Evolutionary conservation across 2,113 vertebrate genomes (phyloP).

Genomic region (Stomatorhinus ivindoensis): DNA sequence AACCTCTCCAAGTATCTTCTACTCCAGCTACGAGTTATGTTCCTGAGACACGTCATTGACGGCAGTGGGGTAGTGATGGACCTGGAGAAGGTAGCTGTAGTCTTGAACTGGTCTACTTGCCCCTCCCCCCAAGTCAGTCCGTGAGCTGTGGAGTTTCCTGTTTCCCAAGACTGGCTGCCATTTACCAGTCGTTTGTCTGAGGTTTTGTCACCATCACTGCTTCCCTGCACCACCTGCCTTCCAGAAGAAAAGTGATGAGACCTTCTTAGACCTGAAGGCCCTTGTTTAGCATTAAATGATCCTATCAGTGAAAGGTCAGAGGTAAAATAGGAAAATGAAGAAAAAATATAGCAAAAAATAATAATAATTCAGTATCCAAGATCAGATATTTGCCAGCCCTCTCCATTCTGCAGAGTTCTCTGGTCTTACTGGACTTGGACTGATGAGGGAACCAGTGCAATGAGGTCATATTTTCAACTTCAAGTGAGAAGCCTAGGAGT

Average conservation of each 20-base stretch:
- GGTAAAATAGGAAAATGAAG: background rate
- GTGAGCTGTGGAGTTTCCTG: background rate
- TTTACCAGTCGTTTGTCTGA: background rate
- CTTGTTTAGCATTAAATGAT: background rate
- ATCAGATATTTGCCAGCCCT: background rate
- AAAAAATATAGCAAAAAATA: background rate
- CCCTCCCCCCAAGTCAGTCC: background rate
- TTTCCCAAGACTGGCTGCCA: background rate
- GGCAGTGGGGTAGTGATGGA: background rate
- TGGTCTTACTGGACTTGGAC: background rate
- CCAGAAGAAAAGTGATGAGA: background rate
- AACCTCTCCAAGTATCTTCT: background rate
- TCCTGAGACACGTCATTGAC: background rate
- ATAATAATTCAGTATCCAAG: background rate
- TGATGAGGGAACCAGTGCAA: background rate
- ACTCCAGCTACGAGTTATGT: background rate
- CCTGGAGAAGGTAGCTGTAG: background rate
- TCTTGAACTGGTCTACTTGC: background rate
- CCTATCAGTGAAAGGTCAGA: background rate
- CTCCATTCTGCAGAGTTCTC: background rate
- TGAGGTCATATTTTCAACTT: background rate
- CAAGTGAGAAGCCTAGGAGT: background rate
- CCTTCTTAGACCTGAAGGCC: background rate
- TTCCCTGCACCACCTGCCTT: background rate
- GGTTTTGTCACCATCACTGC: background rate